Percentiles rank a stretch among this genome's conserved stretches.
Conservation (phyloP, 2,797 vertebrate genomes). For the Lacerta bilineata region DNA sequence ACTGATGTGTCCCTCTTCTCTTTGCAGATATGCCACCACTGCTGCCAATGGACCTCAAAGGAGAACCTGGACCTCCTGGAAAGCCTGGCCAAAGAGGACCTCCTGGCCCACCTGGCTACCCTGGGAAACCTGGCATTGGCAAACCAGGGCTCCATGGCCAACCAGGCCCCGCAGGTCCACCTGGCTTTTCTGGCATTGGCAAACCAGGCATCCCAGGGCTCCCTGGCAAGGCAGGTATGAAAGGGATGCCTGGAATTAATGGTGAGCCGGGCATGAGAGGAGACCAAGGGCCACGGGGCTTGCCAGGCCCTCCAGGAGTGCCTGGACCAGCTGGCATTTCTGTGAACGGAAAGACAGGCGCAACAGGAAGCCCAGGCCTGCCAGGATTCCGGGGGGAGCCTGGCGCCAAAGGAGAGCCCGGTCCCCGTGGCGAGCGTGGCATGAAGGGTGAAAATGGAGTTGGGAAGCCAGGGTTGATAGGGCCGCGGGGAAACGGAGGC, state of each 20-base stretch:
- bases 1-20: conserved; percentile 60
- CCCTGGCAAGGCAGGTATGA: conserved; percentile 92
- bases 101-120: conserved; percentile 88
- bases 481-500: conserved; percentile 84
- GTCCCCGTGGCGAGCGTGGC: conserved; percentile 89
- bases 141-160: conserved; percentile 95
- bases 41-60: conserved; percentile 91
- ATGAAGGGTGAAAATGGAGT: conserved; percentile 93
- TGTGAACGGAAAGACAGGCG: conserved; percentile 94
- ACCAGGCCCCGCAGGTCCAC: conserved; percentile 90
- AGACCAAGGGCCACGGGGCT: conserved; percentile 91
- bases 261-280: conserved; percentile 91
- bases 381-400: conserved; percentile 91
- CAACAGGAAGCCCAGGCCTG: conserved; percentile 88
- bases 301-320: conserved; percentile 90
- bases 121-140: conserved; percentile 94
- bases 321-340: conserved; percentile 95
- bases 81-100: conserved; percentile 95
- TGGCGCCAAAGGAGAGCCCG: conserved; percentile 87
- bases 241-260: conserved; percentile 88
- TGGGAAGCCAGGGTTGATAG: conserved; percentile 89
- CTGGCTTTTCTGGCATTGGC: conserved; percentile 93
- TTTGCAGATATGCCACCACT: conserved; percentile 91
- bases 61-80: conserved; percentile 93
- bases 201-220: conserved; percentile 94